phyloP scores from a whole-genome alignment of 2,113 vertebrate species.

The Hippolais icterina region DNA sequence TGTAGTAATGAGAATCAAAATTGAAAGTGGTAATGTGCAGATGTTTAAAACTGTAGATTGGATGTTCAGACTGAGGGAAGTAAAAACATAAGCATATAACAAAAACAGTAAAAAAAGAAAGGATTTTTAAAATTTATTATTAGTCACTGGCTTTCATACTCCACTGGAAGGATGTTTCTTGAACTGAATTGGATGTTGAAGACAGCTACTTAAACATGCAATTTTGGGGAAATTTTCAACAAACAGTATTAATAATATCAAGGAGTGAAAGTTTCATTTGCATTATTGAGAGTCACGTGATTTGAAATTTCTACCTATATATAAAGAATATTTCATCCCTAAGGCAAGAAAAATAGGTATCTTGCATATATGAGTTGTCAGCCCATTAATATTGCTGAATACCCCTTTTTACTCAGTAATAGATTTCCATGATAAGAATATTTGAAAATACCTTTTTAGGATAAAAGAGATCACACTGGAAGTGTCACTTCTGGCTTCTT shows the following conservation, averaged over 20 bases:
- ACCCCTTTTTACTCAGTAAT: background rate
- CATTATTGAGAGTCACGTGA: background rate
- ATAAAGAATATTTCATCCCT: background rate
- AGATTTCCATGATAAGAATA: background rate
- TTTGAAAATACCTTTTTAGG: background rate
- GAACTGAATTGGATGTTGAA: background rate
- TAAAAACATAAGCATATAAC: background rate
- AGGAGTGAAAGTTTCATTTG: background rate
- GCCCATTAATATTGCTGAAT: background rate
- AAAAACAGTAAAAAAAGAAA: background rate
- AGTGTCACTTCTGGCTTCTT: background rate
- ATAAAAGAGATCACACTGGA: background rate
- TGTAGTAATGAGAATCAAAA: background rate
- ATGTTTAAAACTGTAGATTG: background rate
- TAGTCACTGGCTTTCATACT: background rate
- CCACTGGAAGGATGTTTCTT: background rate
- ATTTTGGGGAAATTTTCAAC: background rate
- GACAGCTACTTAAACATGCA: background rate
- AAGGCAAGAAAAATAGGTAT: background rate
- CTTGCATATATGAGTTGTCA: background rate
- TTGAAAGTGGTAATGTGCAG: background rate
- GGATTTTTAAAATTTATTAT: background rate
- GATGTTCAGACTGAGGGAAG: background rate
- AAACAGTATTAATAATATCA: background rate
- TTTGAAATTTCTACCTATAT: background rate